A percentile compares a stretch with the other conserved stretches of the same genome.
These are phyloP conservation scores for Thera britannica DNA, from an alignment of 2,888 invertebrate species.

Conservation along the genomic window DNA sequence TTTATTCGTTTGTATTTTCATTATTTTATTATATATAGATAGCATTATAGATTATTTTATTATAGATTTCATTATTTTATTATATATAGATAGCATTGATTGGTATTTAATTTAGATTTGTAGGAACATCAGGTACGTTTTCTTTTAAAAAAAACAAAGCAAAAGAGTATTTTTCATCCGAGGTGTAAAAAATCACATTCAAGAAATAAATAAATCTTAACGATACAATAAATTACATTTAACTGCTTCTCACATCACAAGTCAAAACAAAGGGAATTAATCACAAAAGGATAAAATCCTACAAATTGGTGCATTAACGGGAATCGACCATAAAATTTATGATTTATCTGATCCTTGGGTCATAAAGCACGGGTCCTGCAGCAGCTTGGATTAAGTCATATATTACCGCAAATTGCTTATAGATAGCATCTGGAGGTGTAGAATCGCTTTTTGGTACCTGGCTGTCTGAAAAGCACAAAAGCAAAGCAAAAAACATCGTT, in stretches of 20 bases:
- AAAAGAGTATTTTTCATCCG: no score
- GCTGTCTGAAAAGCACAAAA: constrained; percentile 8
- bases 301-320: constrained; percentile 59
- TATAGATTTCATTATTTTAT: no score
- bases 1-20: no score
- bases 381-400: constrained; percentile 74
- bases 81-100: no score
- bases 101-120: no score
- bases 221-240: constrained; percentile 37
- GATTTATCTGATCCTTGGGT: constrained; percentile 55
- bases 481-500: constrained; percentile 16
- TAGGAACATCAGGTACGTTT: no score
- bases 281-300: constrained; percentile 54
- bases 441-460: constrained; percentile 43
- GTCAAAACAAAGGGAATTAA: constrained; percentile 53
- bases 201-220: constrained; percentile 24
- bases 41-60: no score
- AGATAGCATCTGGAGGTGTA: constrained; percentile 67
- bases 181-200: constrained; percentile 3
- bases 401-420: constrained; percentile 76
- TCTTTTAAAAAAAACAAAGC: no score
- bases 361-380: constrained; percentile 37
- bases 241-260: constrained; percentile 37
- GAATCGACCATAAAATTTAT: constrained; percentile 48
- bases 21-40: no score